Evolutionary conservation across 2,888 invertebrate species (phyloP), one percentile per base, ranked within the genome.

Genomic region (Epsilonema sp.): DNA sequence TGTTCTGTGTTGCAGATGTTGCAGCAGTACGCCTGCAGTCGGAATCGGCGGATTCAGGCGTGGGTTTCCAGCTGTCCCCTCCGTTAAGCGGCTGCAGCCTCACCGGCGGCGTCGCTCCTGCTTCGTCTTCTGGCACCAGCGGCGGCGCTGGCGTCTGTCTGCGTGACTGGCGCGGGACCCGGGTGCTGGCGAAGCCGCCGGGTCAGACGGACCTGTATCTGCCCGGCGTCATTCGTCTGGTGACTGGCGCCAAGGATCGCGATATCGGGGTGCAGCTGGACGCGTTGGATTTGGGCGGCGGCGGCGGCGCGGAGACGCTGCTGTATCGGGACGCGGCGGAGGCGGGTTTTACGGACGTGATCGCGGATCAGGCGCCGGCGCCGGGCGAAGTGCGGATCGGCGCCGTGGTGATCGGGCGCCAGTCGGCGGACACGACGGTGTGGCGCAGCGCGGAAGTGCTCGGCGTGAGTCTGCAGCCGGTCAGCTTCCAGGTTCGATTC

Each of bases 311-410:
- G n/a, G 38, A 22, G 23, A n/a, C n/a, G n/a, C n/a, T n/a, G n/a
- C n/a, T n/a, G n/a, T n/a, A n/a, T n/a, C n/a, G n/a, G n/a, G 53
- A 52, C 40, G 54, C 53, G 37, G 44, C 49, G 23, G 54, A 56
- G 16, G 40, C n/a, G 26, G 13, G 3, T n/a, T 50, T 51, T 38
- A 49, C 53, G 4, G 50, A 55, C 45, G 52, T 53, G 13, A n/a
- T n/a, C n/a, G 54, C 55, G 24, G 57, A 58, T 51, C 54, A 55
- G 43, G 55, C 54, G 25, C 57, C 57, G n/a, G 48, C 37, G n/a
- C 48, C 49, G 2, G 38, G 37, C 20, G 42, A 48, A 40, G 52
- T 50, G 13, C n/a, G 11, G 4, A 44, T 47, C n/a, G 42, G 42
- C 21, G 26, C 4, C 21, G 3, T 20, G 19, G 47, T 43, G 21